Base-by-base conservation (phyloP, 2,888 invertebrate genomes). In the Chaitophorus viminalis region DNA sequence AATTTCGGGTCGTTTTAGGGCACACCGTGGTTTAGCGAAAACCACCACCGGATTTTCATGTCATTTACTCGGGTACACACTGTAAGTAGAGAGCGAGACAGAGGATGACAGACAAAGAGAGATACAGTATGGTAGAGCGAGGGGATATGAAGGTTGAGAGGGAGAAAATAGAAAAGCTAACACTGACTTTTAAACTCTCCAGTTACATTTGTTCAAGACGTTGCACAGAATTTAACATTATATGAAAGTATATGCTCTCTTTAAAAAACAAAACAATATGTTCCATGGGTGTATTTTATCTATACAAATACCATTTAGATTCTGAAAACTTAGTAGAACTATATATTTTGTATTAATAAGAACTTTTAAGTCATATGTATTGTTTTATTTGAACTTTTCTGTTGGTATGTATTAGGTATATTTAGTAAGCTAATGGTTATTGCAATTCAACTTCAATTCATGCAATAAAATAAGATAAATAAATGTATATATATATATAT, bases 31-130 rank as follows among this genome's bases (percentile, higher is more conserved):
- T 39, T 86, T 78, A 86, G 72, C 78, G 79, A 81, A 87, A 79
- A 86, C 72, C 79, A 29, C 70, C 17, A 77, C 31, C 74, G 65
- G 79, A 81, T 87, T 81, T 87, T 79, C 87, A 46, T 81, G 74
- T 87, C 87, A 74, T 87, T 87, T 87, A 81, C 81, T 74, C 60
- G 54, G 86, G 72, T 79, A 86, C 60, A 72, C 78, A 79, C 72
- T 14, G 5, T 31, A 11, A 29, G 11, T 25, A 46, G 14, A 46
- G 33, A 3, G 31, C 29, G 33, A 46, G 33, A 68, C 18, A 21
- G 33, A 46, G 18, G 25, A 5, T 25, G 36, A 25, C 8, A 21
- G 54, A 18, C 65, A 36, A 14, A 36, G 33, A 25, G 46, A 33
- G 60, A 60, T 25, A 8, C 68, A n/a, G n/a, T n/a, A 11, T 29